Percentiles rank a stretch among this genome's conserved stretches.
These are phyloP conservation scores for Eilema sororculum DNA, from an alignment of 2,888 invertebrate genomes.

Conservation along the genomic window DNA sequence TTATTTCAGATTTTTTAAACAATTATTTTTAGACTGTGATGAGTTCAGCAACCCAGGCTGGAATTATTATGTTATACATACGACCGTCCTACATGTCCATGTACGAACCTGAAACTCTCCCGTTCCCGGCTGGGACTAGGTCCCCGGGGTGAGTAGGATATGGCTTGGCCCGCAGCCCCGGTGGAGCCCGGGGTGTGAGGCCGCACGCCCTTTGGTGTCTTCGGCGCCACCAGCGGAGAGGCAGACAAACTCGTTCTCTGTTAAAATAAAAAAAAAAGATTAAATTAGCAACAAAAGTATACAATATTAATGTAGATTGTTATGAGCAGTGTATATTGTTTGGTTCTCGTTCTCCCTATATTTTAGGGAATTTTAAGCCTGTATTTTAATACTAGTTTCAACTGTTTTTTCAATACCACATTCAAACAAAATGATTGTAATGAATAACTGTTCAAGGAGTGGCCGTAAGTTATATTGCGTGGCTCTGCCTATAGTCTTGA, in stretches of 20 bases:
- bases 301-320: no score
- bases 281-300: no score
- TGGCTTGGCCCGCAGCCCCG: constrained; percentile 76
- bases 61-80: not conserved
- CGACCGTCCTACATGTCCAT: not conserved
- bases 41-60: no score
- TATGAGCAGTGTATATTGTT: no score
- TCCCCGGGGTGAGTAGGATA: constrained; percentile 91
- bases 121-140: constrained; percentile 93
- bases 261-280: constrained; percentile 2
- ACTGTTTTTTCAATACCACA: no score
- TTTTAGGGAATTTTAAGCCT: not conserved
- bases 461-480: not conserved
- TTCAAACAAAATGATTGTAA: not conserved
- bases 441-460: not conserved
- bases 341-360: not conserved
- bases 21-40: no score
- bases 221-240: constrained; percentile 84
- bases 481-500: not conserved
- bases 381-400: not conserved
- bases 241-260: constrained; percentile 81
- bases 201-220: constrained; percentile 82
- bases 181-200: constrained; percentile 82
- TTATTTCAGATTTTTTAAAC: no score
- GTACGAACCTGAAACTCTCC: constrained; percentile 93